These are phyloP conservation scores for Podocnemis expansa DNA, from an alignment of 2,113 vertebrate genomes.

Conservation along the genomic window DNA sequence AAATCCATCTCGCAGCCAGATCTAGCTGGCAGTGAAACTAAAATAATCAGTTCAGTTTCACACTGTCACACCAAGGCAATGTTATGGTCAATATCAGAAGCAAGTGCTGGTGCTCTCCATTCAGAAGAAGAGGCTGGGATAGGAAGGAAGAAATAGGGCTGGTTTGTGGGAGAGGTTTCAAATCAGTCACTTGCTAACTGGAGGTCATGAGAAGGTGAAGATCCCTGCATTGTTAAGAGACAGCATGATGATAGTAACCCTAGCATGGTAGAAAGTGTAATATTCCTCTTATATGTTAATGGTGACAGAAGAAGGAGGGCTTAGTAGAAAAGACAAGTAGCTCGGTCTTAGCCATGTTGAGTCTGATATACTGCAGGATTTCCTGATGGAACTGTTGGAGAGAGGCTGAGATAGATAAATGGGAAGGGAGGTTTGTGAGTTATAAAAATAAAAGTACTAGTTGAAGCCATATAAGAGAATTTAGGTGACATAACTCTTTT, in stretches of 20 bases:
- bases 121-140: background rate
- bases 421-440: background rate
- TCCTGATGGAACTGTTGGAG: background rate
- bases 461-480: background rate
- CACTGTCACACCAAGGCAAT: background rate
- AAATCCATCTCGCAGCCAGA: background rate
- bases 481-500: background rate
- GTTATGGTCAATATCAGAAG: background rate
- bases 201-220: background rate
- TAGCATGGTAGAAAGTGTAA: background rate
- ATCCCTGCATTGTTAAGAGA: background rate
- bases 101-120: background rate
- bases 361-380: background rate
- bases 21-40: background rate
- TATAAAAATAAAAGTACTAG: background rate
- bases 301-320: background rate
- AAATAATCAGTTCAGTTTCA: background rate
- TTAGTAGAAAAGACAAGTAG: background rate
- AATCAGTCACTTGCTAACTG: background rate
- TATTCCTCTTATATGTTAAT: background rate
- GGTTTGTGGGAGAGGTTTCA: background rate
- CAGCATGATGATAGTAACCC: fast-evolving
- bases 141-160: background rate
- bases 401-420: fast-evolving
- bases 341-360: background rate